Evolutionary conservation across 2,888 invertebrate species (phyloP), one percentile per base, ranked within the genome.

Genomic region (Cephus runcator): DNA sequence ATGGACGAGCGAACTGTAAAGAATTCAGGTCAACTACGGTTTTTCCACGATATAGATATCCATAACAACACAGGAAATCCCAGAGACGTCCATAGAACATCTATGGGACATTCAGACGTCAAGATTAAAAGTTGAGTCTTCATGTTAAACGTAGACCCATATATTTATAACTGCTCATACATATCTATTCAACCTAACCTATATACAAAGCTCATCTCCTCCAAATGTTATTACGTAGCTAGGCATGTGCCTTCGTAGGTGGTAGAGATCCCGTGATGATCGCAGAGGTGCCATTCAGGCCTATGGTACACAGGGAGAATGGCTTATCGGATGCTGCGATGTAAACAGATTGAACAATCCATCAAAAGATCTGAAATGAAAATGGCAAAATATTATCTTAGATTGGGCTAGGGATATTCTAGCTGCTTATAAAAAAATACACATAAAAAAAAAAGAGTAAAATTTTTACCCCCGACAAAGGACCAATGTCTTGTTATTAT

Each of bases 1-100:
- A 81, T 73, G 80, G 80, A 77, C 81, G 80, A 79, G 69, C 78
- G 69, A 77, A 73, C 74, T 76, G 78, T 30, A 77, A 79, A 81
- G 77, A 75, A 73, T 78, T 56, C 40, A 56, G 40, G 40, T 56
- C 40, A 56, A 56, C 40, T 56, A 56, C 40, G 40, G 23, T 56
- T 56, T 56, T 56, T 56, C 40, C 40, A 56, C 23, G 40, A 56
- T 56, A 56, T 56, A 56, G 40, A 56, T 56, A 56, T 56, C 40
- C 40, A 56, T 56, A 56, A 56, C 40, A 56, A 56, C 9, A 56
- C 40, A 23, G 6, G 23, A 56, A 56, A 9, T 56, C 40, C 40
- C 23, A 56, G 40, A 56, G 40, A 56, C 40, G 40, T 56, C 40
- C 6, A 56, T 56, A 23, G 40, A 56, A 23, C 40, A 56, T 56